A percentile compares a stretch with the other conserved stretches of the same genome.
Evolutionary conservation across 1,140 invertebrate genomes (phyloP).

Genomic region (Macrobrachium rosenbergii): DNA sequence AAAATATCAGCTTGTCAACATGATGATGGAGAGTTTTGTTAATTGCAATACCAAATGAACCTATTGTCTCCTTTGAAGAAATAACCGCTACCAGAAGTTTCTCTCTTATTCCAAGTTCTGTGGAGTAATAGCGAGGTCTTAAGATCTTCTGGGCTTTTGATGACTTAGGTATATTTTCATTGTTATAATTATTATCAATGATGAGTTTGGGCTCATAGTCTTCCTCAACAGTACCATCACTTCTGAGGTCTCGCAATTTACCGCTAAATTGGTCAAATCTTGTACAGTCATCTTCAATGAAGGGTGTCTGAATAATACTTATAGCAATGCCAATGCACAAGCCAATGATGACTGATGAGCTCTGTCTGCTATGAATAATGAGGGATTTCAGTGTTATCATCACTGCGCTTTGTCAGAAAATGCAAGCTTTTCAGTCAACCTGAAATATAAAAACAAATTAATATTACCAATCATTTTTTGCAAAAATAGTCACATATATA

Average conservation of each 20-base stretch:
- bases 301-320: conserved; percentile 55
- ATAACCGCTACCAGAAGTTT: conserved; percentile 90
- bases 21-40: conserved; percentile 85
- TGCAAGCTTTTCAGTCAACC: no score
- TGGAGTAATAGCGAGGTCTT: conserved; percentile 91
- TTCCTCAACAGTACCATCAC: conserved; percentile 24
- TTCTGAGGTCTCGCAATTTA: conserved; percentile 49
- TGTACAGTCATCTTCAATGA: conserved; percentile 41
- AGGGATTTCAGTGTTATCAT: conserved; percentile 24
- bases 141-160: conserved; percentile 43
- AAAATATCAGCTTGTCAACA: conserved; percentile 83
- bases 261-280: conserved; percentile 22
- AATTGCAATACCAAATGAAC: conserved; percentile 79
- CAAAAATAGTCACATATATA: no score
- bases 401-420: no score
- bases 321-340: conserved; percentile 58
- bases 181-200: conserved; percentile 40
- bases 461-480: no score
- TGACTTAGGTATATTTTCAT: conserved; percentile 29
- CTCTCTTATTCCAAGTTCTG: conserved; percentile 90
- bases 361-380: conserved; percentile 48
- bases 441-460: no score
- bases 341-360: conserved; percentile 52
- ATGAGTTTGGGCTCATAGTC: conserved; percentile 54
- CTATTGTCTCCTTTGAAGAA: conserved; percentile 80